Conservation (phyloP, 2,888 invertebrate genomes). For the Podotricha telesiphe region DNA sequence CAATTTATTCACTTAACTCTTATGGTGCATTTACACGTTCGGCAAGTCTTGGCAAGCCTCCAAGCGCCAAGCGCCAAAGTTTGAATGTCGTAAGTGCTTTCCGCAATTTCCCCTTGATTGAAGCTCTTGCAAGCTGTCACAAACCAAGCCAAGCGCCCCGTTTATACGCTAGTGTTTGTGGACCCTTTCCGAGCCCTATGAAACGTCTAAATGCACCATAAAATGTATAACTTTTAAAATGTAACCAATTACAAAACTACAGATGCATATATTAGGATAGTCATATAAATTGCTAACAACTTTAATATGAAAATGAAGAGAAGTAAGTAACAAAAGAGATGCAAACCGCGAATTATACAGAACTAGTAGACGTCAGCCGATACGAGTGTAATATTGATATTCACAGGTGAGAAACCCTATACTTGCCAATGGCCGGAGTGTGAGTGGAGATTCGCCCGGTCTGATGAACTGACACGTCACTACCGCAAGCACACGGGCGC, state of each 20-base stretch:
- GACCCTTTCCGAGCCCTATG: too few species aligned
- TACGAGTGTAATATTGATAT: constrained; percentile 19
- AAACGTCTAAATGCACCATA: too few species aligned
- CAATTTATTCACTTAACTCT: background rate
- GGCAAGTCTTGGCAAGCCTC: too few species aligned
- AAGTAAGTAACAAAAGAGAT: background rate
- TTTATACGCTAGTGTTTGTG: too few species aligned
- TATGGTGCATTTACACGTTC: too few species aligned
- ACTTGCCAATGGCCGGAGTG: constrained; percentile 99
- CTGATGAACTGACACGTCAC: constrained; percentile 97
- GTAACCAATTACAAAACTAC: background rate
- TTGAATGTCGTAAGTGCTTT: too few species aligned
- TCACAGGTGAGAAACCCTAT: constrained; percentile 97
- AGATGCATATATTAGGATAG: too few species aligned
- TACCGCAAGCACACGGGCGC: constrained; percentile 98
- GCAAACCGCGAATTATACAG: constrained; percentile 27
- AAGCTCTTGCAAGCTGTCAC: too few species aligned
- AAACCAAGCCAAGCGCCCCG: too few species aligned
- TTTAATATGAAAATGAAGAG: background rate
- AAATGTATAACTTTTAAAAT: background rate
- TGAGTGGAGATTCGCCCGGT: constrained; percentile 98
- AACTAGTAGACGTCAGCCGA: background rate
- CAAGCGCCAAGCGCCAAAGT: too few species aligned
- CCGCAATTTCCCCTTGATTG: too few species aligned
- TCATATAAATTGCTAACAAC: background rate